A percentile compares a stretch with the other conserved stretches of the same genome.
phyloP scores from a whole-genome alignment of 2,888 invertebrate genomes.

The Stenotaenia linearis region DNA sequence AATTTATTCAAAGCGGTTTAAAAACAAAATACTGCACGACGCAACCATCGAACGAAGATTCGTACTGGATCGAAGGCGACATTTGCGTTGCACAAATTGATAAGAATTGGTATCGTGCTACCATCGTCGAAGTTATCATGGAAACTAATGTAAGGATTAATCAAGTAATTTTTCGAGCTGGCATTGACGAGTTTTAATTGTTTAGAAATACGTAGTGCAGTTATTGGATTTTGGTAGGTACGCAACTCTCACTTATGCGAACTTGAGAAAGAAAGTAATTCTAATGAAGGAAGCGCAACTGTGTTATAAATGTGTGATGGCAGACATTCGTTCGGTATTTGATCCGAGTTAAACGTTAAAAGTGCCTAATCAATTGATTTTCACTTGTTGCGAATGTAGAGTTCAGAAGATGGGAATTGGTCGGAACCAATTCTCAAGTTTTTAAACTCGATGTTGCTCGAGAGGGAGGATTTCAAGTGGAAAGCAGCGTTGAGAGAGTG shows the following conservation, averaged over 20 bases:
- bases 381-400: background rate
- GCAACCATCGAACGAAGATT: background rate
- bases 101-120: background rate
- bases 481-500: no score
- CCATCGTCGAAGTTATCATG: background rate
- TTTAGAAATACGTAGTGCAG: background rate
- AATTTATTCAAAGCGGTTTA: background rate
- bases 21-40: background rate
- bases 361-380: background rate
- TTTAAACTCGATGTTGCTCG: no score
- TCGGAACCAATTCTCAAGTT: no score
- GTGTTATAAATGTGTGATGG: background rate
- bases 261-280: background rate
- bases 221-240: background rate
- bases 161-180: background rate
- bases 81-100: background rate
- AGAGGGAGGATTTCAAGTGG: no score
- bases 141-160: background rate
- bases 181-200: background rate
- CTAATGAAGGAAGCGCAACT: background rate
- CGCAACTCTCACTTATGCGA: background rate
- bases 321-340: background rate
- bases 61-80: background rate
- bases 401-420: background rate
- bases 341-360: background rate